Evolutionary conservation across 2,113 vertebrate species (phyloP).

Genomic region (Proterorhinus semilunaris): DNA sequence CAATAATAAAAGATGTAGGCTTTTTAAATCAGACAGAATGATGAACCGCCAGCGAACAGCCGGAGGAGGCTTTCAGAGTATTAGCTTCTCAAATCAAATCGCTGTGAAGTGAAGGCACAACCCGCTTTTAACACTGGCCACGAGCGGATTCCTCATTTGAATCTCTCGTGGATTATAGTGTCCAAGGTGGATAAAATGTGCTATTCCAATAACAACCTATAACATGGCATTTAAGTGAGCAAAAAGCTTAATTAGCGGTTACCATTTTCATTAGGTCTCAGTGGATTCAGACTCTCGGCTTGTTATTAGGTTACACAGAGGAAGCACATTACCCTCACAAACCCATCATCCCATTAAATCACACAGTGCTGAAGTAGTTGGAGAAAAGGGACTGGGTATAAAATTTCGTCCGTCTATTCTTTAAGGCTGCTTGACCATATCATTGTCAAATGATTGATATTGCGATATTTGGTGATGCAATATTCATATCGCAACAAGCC

Average conservation of each 20-base stretch:
- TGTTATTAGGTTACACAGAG: conserved; percentile 16
- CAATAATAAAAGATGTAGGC: conserved; percentile 53
- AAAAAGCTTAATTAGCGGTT: conserved; percentile 41
- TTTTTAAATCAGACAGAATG: conserved; percentile 64
- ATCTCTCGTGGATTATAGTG: conserved; percentile 56
- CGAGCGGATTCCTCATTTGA: conserved; percentile 50
- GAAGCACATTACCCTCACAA: not conserved
- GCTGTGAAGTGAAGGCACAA: conserved; percentile 50
- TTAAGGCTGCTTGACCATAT: too few species aligned
- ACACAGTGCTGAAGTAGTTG: not conserved
- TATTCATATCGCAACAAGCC: too few species aligned
- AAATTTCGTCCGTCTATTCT: too few species aligned
- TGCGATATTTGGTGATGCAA: too few species aligned
- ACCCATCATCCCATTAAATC: not conserved
- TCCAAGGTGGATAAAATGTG: conserved; percentile 48
- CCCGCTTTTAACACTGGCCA: conserved; percentile 54
- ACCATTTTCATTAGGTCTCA: conserved; percentile 45
- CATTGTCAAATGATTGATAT: too few species aligned
- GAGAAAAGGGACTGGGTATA: not conserved
- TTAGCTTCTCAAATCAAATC: conserved; percentile 73
- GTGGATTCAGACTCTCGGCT: conserved; percentile 32
- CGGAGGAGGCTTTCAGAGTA: conserved; percentile 66
- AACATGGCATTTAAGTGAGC: conserved; percentile 29
- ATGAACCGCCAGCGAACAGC: conserved; percentile 49
- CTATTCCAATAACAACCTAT: conserved; percentile 61